Percentiles rank a stretch among this genome's conserved stretches.
Evolutionary conservation across 2,888 invertebrate genomes (phyloP).

Genomic region (Melangyna quadrimaculata): DNA sequence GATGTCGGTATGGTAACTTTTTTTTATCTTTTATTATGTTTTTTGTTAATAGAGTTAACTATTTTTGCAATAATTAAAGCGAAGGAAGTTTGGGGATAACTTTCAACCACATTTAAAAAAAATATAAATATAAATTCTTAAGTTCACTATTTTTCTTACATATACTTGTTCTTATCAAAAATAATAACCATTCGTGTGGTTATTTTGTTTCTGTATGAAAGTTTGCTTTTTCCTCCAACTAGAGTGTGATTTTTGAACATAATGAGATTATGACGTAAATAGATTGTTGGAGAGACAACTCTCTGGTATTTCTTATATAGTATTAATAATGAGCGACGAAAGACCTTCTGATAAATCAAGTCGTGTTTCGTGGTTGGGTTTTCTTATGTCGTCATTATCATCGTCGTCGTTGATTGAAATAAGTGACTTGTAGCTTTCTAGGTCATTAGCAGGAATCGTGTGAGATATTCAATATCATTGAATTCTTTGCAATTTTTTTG

Average conservation of each 20-base stretch:
- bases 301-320: neutral
- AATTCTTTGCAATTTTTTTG: constrained; percentile 12
- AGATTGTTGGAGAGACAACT: neutral
- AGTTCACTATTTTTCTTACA: constrained; percentile 1
- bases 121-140: neutral
- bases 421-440: constrained; percentile 49
- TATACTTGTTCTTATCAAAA: neutral
- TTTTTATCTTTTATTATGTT: constrained; percentile 29
- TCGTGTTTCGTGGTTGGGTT: constrained; percentile 23
- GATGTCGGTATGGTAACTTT: constrained; percentile 70
- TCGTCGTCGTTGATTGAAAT: neutral
- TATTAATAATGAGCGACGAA: constrained; percentile 2
- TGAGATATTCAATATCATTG: neutral
- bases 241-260: neutral
- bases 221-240: neutral
- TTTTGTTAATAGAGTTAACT: neutral
- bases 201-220: neutral
- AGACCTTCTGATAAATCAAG: constrained; percentile 49
- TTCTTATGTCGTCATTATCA: constrained; percentile 45
- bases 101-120: neutral
- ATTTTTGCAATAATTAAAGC: neutral
- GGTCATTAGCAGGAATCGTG: constrained; percentile 56
- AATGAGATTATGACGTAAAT: constrained; percentile 11
- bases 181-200: neutral
- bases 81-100: neutral